A percentile compares a stretch with the other conserved stretches of the same genome.
phyloP scores from a whole-genome alignment of 2,113 vertebrate species.

The Corynorhinus townsendii region DNA sequence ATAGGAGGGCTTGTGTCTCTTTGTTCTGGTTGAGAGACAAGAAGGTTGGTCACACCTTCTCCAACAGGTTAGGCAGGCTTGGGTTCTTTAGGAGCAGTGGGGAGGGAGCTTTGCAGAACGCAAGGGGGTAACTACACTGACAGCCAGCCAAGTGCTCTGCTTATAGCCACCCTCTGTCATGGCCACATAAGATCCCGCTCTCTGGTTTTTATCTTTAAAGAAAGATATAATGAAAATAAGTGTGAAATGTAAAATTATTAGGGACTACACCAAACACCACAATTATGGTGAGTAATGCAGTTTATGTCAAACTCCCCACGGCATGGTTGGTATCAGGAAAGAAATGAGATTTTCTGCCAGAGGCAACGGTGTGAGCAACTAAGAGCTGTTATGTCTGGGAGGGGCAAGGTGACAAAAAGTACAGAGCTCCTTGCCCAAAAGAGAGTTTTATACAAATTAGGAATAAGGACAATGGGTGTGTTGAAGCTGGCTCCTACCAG shows the following conservation, averaged over 20 bases:
- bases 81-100: not conserved
- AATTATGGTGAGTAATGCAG: not conserved
- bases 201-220: not conserved
- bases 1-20: not conserved
- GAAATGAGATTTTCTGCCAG: not conserved
- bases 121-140: not conserved
- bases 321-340: not conserved
- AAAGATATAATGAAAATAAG: not conserved
- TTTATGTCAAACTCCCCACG: rapidly evolving
- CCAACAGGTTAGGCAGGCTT: not conserved
- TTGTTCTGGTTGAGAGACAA: not conserved
- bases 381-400: not conserved
- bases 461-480: not conserved
- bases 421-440: not conserved
- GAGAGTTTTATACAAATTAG: not conserved
- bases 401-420: not conserved
- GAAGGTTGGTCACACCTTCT: not conserved
- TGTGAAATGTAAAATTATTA: not conserved
- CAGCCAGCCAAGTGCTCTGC: not conserved
- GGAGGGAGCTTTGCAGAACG: not conserved
- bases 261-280: not conserved
- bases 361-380: not conserved
- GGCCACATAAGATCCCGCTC: not conserved
- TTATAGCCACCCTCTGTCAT: not conserved
- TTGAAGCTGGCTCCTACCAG: not conserved